A percentile compares a stretch with the other conserved stretches of the same genome.
phyloP scores from a whole-genome alignment of 2,888 invertebrate species.

The Willowsia nigromaculata region DNA sequence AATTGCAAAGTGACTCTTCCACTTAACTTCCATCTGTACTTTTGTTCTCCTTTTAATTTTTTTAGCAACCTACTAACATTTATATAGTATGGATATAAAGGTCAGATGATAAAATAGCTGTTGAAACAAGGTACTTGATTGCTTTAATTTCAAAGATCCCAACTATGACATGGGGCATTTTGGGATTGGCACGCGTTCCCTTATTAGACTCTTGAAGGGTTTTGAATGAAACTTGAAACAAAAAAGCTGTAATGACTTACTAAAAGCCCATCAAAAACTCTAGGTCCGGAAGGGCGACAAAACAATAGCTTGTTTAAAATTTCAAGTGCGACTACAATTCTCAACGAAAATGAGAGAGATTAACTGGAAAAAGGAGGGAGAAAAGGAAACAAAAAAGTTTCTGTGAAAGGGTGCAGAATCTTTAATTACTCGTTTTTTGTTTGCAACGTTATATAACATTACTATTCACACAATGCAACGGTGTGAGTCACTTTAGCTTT shows the following conservation, averaged over 20 bases:
- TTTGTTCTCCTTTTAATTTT: neutral
- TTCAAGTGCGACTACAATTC: neutral
- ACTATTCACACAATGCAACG: neutral
- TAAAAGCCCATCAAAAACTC: neutral
- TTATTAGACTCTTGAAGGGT: no score
- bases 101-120: no score
- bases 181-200: neutral
- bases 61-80: no score
- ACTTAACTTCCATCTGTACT: slow-evolving; percentile 33
- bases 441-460: neutral
- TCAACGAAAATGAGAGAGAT: neutral
- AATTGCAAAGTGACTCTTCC: slow-evolving; percentile 68
- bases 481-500: neutral
- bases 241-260: neutral
- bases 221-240: no score
- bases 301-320: slow-evolving; percentile 8
- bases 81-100: no score
- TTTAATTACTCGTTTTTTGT: slow-evolving; percentile 16
- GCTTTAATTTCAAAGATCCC: no score
- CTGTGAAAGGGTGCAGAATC: neutral
- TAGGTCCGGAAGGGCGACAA: neutral
- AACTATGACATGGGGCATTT: neutral
- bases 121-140: no score
- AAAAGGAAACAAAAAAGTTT: neutral
- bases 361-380: neutral